A percentile compares a stretch with the other conserved stretches of the same genome.
phyloP scores from a whole-genome alignment of 2,888 invertebrate species.

The Tethea ocularis region DNA sequence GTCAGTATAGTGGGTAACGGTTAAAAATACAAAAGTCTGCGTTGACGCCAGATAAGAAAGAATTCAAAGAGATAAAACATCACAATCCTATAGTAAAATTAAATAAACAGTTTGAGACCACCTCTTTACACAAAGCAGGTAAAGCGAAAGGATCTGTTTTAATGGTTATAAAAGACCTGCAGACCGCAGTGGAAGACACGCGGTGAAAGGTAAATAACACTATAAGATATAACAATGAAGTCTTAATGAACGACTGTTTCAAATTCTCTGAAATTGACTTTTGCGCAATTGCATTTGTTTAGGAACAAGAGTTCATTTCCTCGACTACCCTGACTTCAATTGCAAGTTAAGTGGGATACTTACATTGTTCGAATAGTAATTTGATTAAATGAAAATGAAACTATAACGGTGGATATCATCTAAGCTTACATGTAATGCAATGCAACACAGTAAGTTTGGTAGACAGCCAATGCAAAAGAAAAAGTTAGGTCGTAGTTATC shows the following conservation, averaged over 20 bases:
- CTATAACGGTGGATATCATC: constrained; percentile 25
- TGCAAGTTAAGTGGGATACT: constrained; percentile 30
- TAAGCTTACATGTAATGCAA: constrained; percentile 36
- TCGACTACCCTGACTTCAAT: constrained; percentile 35
- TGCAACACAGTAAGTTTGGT: constrained; percentile 41
- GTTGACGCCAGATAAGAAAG: constrained; percentile 37
- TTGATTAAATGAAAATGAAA: constrained; percentile 39
- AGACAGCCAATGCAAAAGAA: constrained; percentile 61
- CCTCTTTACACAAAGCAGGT: constrained; percentile 59
- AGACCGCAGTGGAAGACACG: constrained; percentile 34
- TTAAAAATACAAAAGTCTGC: constrained; percentile 33
- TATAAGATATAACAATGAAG: constrained; percentile 64
- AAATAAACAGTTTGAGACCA: constrained; percentile 51
- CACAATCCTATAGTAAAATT: constrained; percentile 37
- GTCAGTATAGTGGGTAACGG: constrained; percentile 18
- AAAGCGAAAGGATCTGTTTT: constrained; percentile 48
- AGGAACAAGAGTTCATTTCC: constrained; percentile 41
- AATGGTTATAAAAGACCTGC: constrained; percentile 40
- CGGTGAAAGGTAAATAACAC: constrained; percentile 65
- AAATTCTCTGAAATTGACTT: constrained; percentile 51
- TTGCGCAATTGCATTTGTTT: constrained; percentile 52
- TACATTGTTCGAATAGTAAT: constrained; percentile 23
- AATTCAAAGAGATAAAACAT: constrained; percentile 41
- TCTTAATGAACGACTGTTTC: constrained; percentile 69
- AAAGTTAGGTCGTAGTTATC: constrained; percentile 59